Conservation (phyloP, 2,797 vertebrate genomes). For the Myiothlypis coronata region DNA sequence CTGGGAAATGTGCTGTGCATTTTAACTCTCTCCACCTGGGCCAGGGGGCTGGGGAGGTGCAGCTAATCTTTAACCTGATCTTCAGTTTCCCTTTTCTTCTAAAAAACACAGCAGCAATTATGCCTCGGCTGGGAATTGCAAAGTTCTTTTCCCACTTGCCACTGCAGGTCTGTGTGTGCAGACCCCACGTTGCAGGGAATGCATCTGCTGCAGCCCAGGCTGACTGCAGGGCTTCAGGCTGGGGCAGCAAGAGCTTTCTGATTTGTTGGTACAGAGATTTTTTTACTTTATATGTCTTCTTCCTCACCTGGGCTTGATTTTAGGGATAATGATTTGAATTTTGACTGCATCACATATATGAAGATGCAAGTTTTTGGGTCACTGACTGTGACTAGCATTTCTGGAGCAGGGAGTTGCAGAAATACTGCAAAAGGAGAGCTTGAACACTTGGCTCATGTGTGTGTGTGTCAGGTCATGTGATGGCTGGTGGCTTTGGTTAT, state of each 20-base stretch:
- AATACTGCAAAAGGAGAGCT: neutral
- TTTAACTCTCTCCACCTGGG: neutral
- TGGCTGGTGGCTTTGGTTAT: neutral
- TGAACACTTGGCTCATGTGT: neutral
- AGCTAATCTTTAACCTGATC: neutral
- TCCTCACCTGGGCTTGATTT: neutral
- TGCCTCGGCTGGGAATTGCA: neutral
- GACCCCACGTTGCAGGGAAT: neutral
- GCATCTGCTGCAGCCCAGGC: neutral
- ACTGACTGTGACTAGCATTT: neutral
- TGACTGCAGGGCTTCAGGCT: neutral
- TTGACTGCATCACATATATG: rapidly evolving
- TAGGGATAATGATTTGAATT: neutral
- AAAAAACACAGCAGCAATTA: neutral
- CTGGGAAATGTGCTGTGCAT: neutral
- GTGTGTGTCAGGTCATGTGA: neutral
- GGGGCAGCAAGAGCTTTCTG: neutral
- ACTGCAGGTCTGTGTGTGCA: neutral
- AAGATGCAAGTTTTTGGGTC: neutral
- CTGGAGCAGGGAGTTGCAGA: neutral
- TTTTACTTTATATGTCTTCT: neutral
- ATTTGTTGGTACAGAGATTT: neutral
- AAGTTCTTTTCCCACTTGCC: neutral
- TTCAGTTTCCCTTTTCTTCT: neutral
- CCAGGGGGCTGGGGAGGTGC: neutral